Percentiles rank a stretch among this genome's conserved stretches.
Evolutionary conservation across 2,797 vertebrate species (phyloP).

Genomic region (Scolopax rusticola): DNA sequence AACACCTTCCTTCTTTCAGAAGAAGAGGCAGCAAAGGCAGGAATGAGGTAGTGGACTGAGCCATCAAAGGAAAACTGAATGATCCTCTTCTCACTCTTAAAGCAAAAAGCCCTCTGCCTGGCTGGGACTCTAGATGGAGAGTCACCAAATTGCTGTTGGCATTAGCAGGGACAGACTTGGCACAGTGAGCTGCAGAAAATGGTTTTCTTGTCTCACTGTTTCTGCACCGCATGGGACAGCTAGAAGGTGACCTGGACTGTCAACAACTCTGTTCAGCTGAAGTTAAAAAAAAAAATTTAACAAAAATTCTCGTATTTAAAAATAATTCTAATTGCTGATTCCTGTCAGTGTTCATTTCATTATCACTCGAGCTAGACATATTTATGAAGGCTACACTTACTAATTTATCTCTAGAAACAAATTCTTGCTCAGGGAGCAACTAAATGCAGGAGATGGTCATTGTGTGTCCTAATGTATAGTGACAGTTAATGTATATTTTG

Average conservation of each 20-base stretch:
- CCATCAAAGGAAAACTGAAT: not conserved
- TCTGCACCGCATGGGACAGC: not conserved
- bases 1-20: not conserved
- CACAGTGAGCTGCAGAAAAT: not conserved
- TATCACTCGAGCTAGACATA: not conserved
- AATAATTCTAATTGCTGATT: slow-evolving; percentile 14
- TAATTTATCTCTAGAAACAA: slow-evolving; percentile 7
- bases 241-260: not conserved
- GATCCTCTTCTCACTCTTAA: not conserved
- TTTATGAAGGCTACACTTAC: not conserved
- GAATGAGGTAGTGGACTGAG: not conserved
- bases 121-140: not conserved
- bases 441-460: not conserved
- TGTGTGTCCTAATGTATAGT: not conserved
- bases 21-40: fast-evolving
- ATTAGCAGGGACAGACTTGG: not conserved
- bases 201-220: not conserved
- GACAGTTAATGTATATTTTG: not conserved
- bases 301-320: not conserved
- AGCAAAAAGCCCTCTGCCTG: not conserved
- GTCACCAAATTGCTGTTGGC: not conserved
- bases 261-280: not conserved
- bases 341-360: slow-evolving; percentile 5
- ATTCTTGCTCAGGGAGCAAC: not conserved
- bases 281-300: not conserved